Evolutionary conservation across 2,113 vertebrate species (phyloP).

Genomic region (Prionailurus bengalensis): DNA sequence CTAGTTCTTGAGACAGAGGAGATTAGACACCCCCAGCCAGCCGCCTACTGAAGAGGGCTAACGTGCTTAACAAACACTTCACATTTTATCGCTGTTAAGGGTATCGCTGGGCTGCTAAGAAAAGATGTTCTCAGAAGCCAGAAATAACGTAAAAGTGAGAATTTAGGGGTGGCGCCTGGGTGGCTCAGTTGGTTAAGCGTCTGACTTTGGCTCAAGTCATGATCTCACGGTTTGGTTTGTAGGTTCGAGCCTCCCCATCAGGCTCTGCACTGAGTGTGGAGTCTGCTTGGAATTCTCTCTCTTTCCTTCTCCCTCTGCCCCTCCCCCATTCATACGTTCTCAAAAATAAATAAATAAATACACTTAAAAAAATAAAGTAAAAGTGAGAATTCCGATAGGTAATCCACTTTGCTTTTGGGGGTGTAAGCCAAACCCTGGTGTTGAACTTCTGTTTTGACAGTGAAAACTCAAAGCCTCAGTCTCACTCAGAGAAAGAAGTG

Average conservation of each 20-base stretch:
- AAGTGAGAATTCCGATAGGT: not conserved
- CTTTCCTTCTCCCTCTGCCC: too few species aligned
- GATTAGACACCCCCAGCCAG: not conserved
- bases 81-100: not conserved
- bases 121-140: constrained; percentile 27
- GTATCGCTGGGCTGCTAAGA: not conserved
- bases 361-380: not conserved
- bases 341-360: too few species aligned
- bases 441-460: constrained; percentile 9
- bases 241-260: too few species aligned
- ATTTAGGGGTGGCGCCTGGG: not conserved
- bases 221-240: too few species aligned
- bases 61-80: not conserved
- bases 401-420: not conserved
- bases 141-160: constrained; percentile 6
- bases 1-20: not conserved
- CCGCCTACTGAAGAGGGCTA: not conserved
- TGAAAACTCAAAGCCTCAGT: not conserved
- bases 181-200: too few species aligned
- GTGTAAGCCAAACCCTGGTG: not conserved
- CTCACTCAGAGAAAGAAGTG: not conserved
- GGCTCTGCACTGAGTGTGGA: too few species aligned
- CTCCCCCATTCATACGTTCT: too few species aligned
- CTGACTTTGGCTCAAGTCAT: too few species aligned
- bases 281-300: too few species aligned